phyloP scores from a whole-genome alignment of 2,888 invertebrate genomes.

The Eristalis intricaria region DNA sequence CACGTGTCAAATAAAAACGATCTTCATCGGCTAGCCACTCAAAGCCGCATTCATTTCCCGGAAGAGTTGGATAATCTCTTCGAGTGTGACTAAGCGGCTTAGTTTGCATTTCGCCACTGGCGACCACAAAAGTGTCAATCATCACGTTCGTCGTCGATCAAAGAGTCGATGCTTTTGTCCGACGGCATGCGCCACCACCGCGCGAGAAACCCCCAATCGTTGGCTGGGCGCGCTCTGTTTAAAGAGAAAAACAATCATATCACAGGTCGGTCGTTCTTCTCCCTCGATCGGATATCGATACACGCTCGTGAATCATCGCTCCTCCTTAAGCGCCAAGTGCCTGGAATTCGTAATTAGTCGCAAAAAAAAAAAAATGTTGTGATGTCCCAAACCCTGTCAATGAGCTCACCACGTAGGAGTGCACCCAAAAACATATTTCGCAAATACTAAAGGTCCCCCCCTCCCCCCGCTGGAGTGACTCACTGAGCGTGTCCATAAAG shows the following conservation, averaged over 20 bases:
- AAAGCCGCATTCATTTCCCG: not conserved
- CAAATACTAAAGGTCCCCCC: not conserved
- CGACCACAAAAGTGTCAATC: not conserved
- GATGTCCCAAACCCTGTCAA: not conserved
- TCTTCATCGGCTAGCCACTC: not conserved
- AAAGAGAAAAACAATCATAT: not conserved
- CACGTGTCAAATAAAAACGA: not conserved
- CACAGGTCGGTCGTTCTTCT: not conserved
- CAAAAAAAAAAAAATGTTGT: no score
- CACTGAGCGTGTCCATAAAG: not conserved
- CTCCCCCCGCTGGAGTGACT: not conserved
- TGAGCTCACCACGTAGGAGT: constrained; percentile 62
- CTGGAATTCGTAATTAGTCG: not conserved
- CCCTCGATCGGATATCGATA: not conserved
- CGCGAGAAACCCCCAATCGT: not conserved
- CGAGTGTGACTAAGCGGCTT: not conserved
- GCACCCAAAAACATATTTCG: constrained; percentile 37
- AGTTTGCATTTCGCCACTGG: not conserved
- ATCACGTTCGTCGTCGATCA: not conserved
- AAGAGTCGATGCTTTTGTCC: not conserved
- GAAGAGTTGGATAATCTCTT: not conserved
- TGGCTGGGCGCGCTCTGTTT: not conserved
- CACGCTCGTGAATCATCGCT: not conserved
- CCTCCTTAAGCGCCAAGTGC: not conserved
- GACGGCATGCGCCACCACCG: not conserved